phyloP scores from a whole-genome alignment of 1,140 invertebrate species.

The Coptotermes formosanus region DNA sequence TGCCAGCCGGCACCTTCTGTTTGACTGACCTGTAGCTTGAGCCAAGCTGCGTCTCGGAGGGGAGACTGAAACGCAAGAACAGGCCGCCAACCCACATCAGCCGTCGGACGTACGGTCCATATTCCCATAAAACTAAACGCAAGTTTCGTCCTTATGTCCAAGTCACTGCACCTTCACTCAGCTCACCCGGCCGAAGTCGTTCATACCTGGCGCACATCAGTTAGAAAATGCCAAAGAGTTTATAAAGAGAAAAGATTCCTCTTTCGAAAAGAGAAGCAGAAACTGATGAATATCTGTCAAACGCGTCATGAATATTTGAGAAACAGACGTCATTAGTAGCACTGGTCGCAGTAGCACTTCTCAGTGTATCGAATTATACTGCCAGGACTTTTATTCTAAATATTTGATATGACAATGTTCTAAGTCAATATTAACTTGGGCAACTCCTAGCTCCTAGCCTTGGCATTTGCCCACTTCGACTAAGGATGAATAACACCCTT shows the following conservation, averaged over 20 bases:
- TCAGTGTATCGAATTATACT: not conserved
- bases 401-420: not conserved
- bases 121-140: not conserved
- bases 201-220: conserved; percentile 4
- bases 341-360: not conserved
- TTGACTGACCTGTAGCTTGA: not conserved
- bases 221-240: conserved; percentile 8
- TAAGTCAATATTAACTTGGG: not conserved
- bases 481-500: not conserved
- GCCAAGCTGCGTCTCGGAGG: not conserved
- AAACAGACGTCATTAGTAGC: not conserved
- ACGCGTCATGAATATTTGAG: not conserved
- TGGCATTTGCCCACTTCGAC: not conserved
- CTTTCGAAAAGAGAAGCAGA: too few relatives aligned
- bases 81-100: conserved; percentile 1
- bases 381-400: too few relatives aligned
- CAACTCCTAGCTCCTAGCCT: not conserved
- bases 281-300: not conserved
- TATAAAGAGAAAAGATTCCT: not conserved
- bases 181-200: conserved; percentile 9
- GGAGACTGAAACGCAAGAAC: not conserved
- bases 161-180: not conserved
- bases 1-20: not conserved
- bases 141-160: not conserved
- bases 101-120: not conserved